Evolutionary conservation across 2,888 invertebrate species (phyloP), one percentile per base, ranked within the genome.

Genomic region (Pherbina coryleti): DNA sequence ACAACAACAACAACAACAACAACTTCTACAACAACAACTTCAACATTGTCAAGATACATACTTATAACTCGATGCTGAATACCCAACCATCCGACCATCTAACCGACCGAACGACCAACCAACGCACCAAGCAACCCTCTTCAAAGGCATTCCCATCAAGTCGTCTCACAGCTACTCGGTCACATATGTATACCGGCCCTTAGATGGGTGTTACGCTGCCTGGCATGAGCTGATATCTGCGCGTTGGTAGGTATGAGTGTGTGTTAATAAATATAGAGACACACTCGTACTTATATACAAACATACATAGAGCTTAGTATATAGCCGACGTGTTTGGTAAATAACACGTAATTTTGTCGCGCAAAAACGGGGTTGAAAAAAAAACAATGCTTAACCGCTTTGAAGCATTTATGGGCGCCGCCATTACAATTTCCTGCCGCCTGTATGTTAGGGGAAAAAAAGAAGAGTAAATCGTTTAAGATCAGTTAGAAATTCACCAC

Each of bases 331-430:
- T 87, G 87, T 87, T 87, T 87, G 87, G 87, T 87, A 87, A 87
- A 87, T 87, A 87, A 87, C 87, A 87, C 87, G 87, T 87, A 86
- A 86, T 85, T 85, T 85, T 87, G 86, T 87, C 86, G 86, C 87
- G 85, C 82, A 79, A 79, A 79, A 79, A 79, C 78, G 78, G 82
- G 82, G 82, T 82, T 79, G 82, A 80, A 81, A 80, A 64, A 78
- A 64, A 60, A 70, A 66, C 22, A 64, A 14, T 25, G 57, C 49
- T n/a, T 62, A 57, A 5, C 44, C 51, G 44, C 71, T 22, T 62
- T 66, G 78, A 80, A 57, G 19, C 44, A 9, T 22, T 44, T 19
- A 71, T 31, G 5, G 31, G n/a, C 31, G 72, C 55, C 80, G 81
- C 81, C 80, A 80, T 81, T 81, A 80, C 80, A 79, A 79, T 79